Base-by-base conservation (phyloP, 2,113 vertebrate species). In the Lethenteron camtschaticum region DNA sequence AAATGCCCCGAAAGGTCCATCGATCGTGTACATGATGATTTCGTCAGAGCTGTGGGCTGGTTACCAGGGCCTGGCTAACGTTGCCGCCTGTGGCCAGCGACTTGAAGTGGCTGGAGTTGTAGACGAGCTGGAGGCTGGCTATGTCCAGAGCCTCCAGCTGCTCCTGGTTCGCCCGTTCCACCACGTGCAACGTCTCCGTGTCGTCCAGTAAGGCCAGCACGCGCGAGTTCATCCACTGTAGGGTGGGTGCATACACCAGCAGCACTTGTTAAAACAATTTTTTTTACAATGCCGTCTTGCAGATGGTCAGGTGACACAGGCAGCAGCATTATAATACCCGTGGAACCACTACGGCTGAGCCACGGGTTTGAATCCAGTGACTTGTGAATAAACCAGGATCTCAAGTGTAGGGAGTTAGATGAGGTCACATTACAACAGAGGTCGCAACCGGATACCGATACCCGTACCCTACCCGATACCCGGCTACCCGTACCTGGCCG, bases 101-200 rank as follows among this genome's bases (percentile, higher is more conserved):
- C 76, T 99, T 99, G 80, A 99, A 99, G 75, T 99, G 90, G 75
- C 89, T 88, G 82, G 90, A 96, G 76, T 92, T 95, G 72, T 99
- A 96, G 72, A 99, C 87, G 57, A 96, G 78, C 70, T 95, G 90
- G 72, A 96, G 86, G 75, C 95, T 89, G 1, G 90, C 83, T 77
- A 96, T 80, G 79, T 99, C 94, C 20, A 89, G 57, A 0, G 80
- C 88, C 79, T 99, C 91, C 76, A 99, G 71, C 69, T 91, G 83
- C 74, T 94, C 90, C 73, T 95, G 90, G 1, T 87, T 90, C 72
- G 89, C 86, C 1, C 89, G 82, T 75, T 99, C 92, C 71, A 96
- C 81, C 16, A 96, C 85, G 1, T 90, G 90, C 71, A 96, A 80
- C 74, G 88, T 90, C 77, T 99, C 94, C n/a, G 82, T 83, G 0